These are phyloP conservation scores for Drosophila littoralis DNA, from an alignment of 1,140 invertebrate species.

Conservation along the genomic window DNA sequence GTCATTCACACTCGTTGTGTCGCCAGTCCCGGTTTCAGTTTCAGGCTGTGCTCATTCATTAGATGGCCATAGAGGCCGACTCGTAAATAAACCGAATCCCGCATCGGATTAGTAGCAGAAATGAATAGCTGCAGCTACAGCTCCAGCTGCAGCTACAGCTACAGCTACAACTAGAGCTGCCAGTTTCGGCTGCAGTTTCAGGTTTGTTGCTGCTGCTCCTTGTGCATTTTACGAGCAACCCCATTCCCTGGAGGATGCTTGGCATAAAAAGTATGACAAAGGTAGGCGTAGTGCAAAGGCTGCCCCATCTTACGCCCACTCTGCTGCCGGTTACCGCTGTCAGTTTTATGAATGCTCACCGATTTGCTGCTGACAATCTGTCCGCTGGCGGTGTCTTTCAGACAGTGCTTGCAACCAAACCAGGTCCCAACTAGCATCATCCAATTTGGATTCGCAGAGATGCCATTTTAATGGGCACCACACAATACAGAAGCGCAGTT, in stretches of 20 bases:
- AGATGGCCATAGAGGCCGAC: constrained; percentile 28
- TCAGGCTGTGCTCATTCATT: constrained; percentile 49
- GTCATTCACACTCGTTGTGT: constrained; percentile 44
- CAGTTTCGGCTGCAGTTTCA: not conserved
- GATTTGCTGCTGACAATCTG: constrained; percentile 41
- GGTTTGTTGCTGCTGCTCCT: not conserved
- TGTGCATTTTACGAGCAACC: constrained; percentile 38
- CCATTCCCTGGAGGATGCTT: not conserved
- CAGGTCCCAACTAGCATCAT: not conserved
- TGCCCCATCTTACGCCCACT: not conserved
- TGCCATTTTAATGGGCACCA: constrained; percentile 1
- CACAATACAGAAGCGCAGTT: no score
- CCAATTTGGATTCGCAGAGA: constrained; percentile 2
- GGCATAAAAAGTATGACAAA: constrained; percentile 31
- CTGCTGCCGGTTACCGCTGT: not conserved
- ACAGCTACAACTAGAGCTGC: no score
- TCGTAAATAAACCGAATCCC: constrained; percentile 40
- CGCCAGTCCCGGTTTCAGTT: constrained; percentile 32
- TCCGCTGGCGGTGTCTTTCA: constrained; percentile 9
- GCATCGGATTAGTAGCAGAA: constrained; percentile 44
- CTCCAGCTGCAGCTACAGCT: not conserved
- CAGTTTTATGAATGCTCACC: constrained; percentile 26
- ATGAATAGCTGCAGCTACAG: constrained; percentile 42
- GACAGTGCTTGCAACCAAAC: not conserved
- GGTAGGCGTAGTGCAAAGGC: constrained; percentile 5